Evolutionary conservation across 2,888 invertebrate species (phyloP), one percentile per base, ranked within the genome.

Genomic region (Polyommatus iphigenia): DNA sequence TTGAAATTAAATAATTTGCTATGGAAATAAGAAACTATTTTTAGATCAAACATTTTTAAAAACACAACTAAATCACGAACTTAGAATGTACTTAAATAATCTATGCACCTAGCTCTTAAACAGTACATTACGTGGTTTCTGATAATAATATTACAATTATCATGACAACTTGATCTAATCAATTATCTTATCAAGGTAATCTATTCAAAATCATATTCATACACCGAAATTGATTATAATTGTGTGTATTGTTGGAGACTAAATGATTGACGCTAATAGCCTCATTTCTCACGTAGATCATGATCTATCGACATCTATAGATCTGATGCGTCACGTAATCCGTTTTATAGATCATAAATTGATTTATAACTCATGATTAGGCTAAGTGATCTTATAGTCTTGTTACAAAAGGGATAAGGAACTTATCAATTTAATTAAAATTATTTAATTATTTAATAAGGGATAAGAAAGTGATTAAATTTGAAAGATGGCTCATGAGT

Each of bases 261-360:
- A 79, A 79, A 79, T 80, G 82, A 80, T 79, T 78, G 80, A 79
- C 79, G 73, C 71, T 83, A 83, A 85, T 83, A 81, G 82, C 81
- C 80, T 78, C 73, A 76, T 72, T 83, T 85, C 83, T 80, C 82
- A 83, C 79, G 79, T 73, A 29, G 36, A 76, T 77, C 76, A 71
- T 62, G 46, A 72, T 73, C 67, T 67, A 67, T 67, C 67, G 67
- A 29, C 41, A 46, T 15, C 46, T 62, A 50, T 77, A 67, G 76
- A 46, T 77, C 62, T 67, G 67, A 77, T 77, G 62, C 62, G 76
- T 77, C 62, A 67, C 75, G 75, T 75, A 75, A 75, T 54, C 15
- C 46, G 75, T 7, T 24, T 75, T 54, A 75, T 36, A 36, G 7
- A 36, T 72, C 72, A 72, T 20, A 46, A 46, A 73, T 73, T 20